A percentile compares a stretch with the other conserved stretches of the same genome.
Conservation (phyloP, 2,797 vertebrate genomes). For the Adelosebastes latens region DNA sequence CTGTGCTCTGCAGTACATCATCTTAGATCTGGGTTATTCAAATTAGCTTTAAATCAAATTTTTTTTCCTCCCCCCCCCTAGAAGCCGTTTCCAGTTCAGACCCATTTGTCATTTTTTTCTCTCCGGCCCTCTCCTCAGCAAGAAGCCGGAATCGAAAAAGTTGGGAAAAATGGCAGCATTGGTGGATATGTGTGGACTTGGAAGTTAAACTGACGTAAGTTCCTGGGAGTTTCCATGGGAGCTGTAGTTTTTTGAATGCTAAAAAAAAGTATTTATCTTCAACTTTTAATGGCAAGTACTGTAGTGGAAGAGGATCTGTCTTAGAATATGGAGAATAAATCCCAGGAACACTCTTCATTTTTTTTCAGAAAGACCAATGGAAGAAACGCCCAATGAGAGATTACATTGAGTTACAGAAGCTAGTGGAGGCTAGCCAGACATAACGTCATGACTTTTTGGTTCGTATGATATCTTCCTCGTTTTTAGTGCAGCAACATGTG, state of each 20-base stretch:
- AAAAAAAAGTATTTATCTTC: rapidly evolving
- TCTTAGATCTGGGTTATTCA: conserved; percentile 74
- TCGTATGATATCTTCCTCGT: background rate
- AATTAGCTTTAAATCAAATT: conserved; percentile 69
- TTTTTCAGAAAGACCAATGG: background rate
- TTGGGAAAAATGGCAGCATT: background rate
- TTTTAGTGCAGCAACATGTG: background rate
- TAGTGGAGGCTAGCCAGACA: background rate
- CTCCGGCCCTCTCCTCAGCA: background rate
- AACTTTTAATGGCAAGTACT: background rate
- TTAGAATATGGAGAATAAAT: background rate
- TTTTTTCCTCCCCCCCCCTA: background rate
- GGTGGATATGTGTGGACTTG: background rate
- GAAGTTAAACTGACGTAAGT: background rate
- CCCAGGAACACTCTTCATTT: background rate
- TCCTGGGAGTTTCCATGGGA: background rate
- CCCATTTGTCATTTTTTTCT: conserved; percentile 58
- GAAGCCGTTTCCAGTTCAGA: conserved; percentile 40
- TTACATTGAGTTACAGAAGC: background rate
- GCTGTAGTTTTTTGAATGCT: background rate
- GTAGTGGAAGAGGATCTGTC: background rate
- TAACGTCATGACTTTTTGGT: background rate
- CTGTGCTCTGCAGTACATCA: conserved; percentile 54
- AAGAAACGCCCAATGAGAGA: background rate
- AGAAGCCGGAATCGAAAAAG: background rate